Conservation (phyloP, 1,140 invertebrate species). For the Platyura marginata region DNA sequence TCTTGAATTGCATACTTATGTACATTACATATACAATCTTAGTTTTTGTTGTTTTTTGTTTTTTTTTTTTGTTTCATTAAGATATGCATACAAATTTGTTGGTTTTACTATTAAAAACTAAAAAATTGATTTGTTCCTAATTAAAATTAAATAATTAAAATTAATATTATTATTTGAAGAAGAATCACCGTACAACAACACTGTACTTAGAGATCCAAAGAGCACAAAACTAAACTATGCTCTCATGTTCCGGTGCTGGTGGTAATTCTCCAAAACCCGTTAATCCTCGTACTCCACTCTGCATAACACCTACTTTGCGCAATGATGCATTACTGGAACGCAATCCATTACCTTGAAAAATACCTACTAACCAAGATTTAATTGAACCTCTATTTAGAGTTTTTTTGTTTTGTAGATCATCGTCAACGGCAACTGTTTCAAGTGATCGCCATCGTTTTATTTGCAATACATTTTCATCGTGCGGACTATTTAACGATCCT, state of each 20-base stretch:
- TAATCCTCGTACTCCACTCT: conserved; percentile 13
- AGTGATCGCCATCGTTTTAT: conserved; percentile 59
- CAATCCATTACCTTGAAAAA: conserved; percentile 27
- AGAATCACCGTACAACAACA: no score
- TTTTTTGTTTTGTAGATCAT: conserved; percentile 24
- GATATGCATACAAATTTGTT: neutral
- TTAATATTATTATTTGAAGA: no score
- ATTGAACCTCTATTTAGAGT: conserved; percentile 31
- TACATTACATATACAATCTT: no score
- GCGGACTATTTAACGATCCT: conserved; percentile 27
- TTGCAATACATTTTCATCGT: conserved; percentile 27
- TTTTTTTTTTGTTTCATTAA: neutral
- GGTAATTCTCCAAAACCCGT: conserved; percentile 14
- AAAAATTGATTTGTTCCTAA: no score
- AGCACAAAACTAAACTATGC: conserved; percentile 18
- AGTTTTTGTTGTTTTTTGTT: neutral
- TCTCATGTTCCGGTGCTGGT: conserved; percentile 17
- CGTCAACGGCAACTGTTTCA: conserved; percentile 38
- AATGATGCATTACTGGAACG: conserved; percentile 9
- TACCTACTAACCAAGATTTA: conserved; percentile 44
- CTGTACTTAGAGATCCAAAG: no score
- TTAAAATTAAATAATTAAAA: no score
- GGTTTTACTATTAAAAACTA: neutral
- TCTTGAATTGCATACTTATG: no score
- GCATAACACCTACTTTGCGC: conserved; percentile 13